Percentiles rank a stretch among this genome's conserved stretches.
phyloP scores from a whole-genome alignment of 2,113 vertebrate species.

The Chunga burmeisteri region DNA sequence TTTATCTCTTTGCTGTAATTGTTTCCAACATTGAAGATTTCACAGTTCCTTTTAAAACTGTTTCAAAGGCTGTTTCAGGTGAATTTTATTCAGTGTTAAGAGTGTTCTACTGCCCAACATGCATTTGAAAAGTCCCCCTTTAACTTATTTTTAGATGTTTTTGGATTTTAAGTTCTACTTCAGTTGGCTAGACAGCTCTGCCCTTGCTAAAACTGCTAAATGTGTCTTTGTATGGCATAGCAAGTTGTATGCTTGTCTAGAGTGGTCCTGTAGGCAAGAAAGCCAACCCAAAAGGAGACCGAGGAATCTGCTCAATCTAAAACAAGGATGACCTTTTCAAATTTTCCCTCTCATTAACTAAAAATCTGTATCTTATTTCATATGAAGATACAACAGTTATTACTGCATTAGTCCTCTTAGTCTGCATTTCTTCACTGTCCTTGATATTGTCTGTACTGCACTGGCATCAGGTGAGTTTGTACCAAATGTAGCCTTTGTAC shows the following conservation, averaged over 20 bases:
- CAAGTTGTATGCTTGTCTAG: neutral
- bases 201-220: neutral
- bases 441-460: neutral
- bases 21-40: neutral
- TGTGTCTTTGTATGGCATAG: neutral
- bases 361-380: neutral
- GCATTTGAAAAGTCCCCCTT: neutral
- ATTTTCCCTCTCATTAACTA: neutral
- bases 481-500: neutral
- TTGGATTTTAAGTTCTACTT: neutral
- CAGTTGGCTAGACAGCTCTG: neutral
- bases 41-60: neutral
- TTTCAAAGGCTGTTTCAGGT: neutral
- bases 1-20: neutral
- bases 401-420: neutral
- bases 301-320: neutral
- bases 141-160: neutral
- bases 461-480: fast-evolving
- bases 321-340: neutral
- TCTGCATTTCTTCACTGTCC: neutral
- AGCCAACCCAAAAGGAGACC: neutral
- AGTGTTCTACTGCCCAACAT: neutral
- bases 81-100: neutral
- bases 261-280: neutral
- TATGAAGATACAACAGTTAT: neutral